Conservation (phyloP, 2,113 vertebrate genomes). For the Cacatua alba region DNA sequence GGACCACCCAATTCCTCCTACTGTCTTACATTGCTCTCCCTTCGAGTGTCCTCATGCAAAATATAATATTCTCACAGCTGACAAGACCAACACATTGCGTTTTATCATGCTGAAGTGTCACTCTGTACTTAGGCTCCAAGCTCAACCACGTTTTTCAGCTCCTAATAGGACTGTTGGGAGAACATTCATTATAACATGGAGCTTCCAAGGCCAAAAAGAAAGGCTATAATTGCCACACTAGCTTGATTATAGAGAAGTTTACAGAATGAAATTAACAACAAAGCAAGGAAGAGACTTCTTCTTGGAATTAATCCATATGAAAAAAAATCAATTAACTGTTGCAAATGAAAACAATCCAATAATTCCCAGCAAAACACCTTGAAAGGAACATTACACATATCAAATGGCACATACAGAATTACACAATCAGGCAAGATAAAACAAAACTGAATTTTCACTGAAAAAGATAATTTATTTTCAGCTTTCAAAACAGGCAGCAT, state of each 20-base stretch:
- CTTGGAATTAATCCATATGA: background rate
- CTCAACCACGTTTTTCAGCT: background rate
- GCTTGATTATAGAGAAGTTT: constrained; percentile 23
- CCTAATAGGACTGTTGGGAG: constrained; percentile 21
- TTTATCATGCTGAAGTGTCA: constrained; percentile 1
- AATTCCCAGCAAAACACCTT: background rate
- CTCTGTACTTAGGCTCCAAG: background rate
- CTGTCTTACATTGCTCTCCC: background rate
- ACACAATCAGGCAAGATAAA: background rate
- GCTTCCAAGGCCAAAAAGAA: background rate
- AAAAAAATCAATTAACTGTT: constrained; percentile 13
- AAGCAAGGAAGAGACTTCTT: background rate
- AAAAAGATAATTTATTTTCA: background rate
- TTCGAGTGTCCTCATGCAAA: background rate
- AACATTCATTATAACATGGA: constrained; percentile 7
- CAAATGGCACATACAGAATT: background rate
- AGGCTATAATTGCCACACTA: background rate
- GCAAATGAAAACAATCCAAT: constrained; percentile 4
- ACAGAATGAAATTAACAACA: constrained; percentile 44
- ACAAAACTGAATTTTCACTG: background rate
- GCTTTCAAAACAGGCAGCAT: background rate
- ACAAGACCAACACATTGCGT: background rate
- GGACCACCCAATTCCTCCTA: background rate
- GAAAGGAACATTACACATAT: background rate
- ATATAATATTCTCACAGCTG: background rate